Conservation (phyloP, 2,797 vertebrate genomes). For the Lagorchestes hirsutus region DNA sequence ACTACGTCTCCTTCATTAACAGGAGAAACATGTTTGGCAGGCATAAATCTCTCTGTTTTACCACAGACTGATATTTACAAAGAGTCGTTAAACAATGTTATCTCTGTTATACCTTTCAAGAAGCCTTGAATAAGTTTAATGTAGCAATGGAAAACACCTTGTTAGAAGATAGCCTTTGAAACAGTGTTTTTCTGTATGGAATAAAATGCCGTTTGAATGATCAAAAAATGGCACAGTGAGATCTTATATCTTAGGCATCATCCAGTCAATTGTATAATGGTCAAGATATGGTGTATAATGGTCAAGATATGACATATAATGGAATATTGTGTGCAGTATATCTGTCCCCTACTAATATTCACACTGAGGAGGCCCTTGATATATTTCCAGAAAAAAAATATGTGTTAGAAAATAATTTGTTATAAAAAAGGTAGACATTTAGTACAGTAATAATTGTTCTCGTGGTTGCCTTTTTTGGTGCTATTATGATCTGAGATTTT, state of each 20-base stretch:
- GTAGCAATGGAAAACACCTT: not conserved
- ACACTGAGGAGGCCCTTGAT: not conserved
- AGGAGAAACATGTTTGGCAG: not conserved
- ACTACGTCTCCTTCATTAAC: not conserved
- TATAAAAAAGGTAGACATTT: not conserved
- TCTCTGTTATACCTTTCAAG: not conserved
- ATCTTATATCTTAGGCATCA: not conserved
- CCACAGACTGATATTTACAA: not conserved
- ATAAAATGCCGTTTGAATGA: not conserved
- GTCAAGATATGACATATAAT: not conserved
- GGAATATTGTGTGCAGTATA: not conserved
- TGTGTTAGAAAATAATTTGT: not conserved
- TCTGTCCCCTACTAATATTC: not conserved
- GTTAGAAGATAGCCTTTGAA: not conserved
- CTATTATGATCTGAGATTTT: not conserved
- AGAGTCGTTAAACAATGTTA: not conserved
- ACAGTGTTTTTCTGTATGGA: not conserved
- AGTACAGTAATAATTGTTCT: not conserved
- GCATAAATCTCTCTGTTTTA: not conserved
- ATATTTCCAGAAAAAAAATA: not conserved
- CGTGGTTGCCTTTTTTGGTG: not conserved
- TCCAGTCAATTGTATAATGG: not conserved
- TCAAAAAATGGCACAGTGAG: not conserved
- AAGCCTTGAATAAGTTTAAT: not conserved
- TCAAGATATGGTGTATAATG: not conserved